Percentiles rank a stretch among this genome's conserved stretches.
Evolutionary conservation across 2,888 invertebrate species (phyloP).

Genomic region (Agapetus fuscipes): DNA sequence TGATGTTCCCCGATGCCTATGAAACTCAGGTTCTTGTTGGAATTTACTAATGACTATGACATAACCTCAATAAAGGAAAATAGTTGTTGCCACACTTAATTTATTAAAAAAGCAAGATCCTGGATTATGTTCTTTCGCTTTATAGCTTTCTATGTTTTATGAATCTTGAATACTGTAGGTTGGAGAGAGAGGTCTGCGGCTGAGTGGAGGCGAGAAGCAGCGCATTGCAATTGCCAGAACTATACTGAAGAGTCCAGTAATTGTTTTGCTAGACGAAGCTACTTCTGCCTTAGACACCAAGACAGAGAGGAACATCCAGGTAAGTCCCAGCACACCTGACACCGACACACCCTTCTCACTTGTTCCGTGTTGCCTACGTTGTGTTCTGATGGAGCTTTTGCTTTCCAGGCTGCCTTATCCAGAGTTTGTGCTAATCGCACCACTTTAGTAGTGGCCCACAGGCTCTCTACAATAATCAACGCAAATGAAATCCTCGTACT

Average conservation of each 20-base stretch:
- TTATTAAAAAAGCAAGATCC: too few relatives aligned
- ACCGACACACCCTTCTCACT: not conserved
- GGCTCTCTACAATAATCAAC: slow-evolving; percentile 88
- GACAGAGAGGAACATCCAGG: slow-evolving; percentile 85
- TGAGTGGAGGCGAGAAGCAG: slow-evolving; percentile 98
- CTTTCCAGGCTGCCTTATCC: slow-evolving; percentile 56
- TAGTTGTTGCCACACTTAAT: too few relatives aligned
- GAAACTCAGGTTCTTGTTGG: slow-evolving; percentile 77
- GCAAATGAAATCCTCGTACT: slow-evolving; percentile 92
- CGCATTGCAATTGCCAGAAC: slow-evolving; percentile 95
- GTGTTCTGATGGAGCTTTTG: slow-evolving; percentile 4
- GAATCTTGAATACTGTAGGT: slow-evolving; percentile 44
- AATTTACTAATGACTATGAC: too few relatives aligned
- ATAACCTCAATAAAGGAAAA: too few relatives aligned
- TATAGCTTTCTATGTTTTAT: slow-evolving; percentile 7
- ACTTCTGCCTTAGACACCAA: slow-evolving; percentile 93
- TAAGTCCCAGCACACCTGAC: slow-evolving; percentile 24
- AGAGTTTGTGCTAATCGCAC: slow-evolving; percentile 78
- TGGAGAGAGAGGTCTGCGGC: slow-evolving; percentile 87
- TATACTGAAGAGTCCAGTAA: slow-evolving; percentile 80
- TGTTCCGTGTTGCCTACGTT: too few relatives aligned
- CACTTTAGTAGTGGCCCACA: slow-evolving; percentile 89
- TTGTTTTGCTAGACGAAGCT: slow-evolving; percentile 91
- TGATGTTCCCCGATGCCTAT: slow-evolving; percentile 84
- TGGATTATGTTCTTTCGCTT: too few relatives aligned